Evolutionary conservation across 2,113 vertebrate genomes (phyloP).

Genomic region (Paratilapia polleni): DNA sequence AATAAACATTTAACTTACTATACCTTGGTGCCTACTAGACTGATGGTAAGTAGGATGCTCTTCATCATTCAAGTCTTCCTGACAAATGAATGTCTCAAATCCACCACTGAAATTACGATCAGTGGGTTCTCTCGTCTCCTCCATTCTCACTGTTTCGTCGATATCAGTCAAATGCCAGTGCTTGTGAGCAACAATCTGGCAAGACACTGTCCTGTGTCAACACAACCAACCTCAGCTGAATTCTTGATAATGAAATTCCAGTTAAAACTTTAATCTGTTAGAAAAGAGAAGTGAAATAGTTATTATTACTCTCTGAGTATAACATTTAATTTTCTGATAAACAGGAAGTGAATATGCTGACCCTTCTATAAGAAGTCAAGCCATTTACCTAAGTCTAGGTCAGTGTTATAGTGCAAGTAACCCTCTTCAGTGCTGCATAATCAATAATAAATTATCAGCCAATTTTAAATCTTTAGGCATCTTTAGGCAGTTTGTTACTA

Average conservation of each 20-base stretch:
- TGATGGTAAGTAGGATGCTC: neutral
- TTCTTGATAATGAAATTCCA: neutral
- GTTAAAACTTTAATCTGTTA: accelerated
- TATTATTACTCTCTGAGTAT: neutral
- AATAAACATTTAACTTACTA: neutral
- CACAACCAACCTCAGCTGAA: too few relatives aligned
- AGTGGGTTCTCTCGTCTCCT: neutral
- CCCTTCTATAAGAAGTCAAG: neutral
- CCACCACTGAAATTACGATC: too few relatives aligned
- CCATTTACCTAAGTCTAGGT: too few relatives aligned
- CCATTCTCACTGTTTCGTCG: constrained; percentile 13
- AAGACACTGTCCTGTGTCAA: neutral
- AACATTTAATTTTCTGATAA: neutral
- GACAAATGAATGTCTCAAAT: constrained; percentile 1
- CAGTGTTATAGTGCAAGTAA: neutral
- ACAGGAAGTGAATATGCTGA: constrained; percentile 4
- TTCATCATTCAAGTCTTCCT: neutral
- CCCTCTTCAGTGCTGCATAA: too few relatives aligned
- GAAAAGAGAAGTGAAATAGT: constrained; percentile 30
- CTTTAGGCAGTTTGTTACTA: too few relatives aligned
- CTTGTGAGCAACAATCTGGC: neutral
- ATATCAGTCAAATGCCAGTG: neutral
- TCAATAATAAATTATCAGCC: too few relatives aligned
- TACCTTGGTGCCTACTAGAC: neutral
- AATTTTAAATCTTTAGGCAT: too few relatives aligned